A percentile compares a stretch with the other conserved stretches of the same genome.
phyloP scores from a whole-genome alignment of 1,140 invertebrate genomes.

The Armadillidium nasatum region DNA sequence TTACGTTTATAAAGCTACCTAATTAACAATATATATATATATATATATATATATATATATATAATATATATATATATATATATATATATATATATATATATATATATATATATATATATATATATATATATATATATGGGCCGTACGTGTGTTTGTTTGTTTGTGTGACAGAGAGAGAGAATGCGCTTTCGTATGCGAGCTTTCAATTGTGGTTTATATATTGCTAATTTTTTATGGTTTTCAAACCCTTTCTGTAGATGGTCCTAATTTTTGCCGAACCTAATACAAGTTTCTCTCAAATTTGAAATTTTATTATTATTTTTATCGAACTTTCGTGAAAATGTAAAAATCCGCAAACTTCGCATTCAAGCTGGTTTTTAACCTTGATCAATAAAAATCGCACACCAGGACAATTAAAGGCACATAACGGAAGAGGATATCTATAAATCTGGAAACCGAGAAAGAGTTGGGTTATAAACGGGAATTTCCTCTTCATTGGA shows the following conservation, averaged over 20 bases:
- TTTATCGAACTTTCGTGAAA: background rate
- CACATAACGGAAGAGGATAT: background rate
- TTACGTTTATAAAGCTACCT: background rate
- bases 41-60: too few relatives aligned
- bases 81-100: background rate
- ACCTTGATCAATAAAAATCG: background rate
- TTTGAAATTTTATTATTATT: background rate
- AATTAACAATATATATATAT: background rate
- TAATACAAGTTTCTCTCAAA: background rate
- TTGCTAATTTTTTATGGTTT: slow-evolving; percentile 9
- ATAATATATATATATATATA: too few relatives aligned
- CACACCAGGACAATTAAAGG: background rate
- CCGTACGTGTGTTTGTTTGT: background rate
- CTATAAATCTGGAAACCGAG: background rate
- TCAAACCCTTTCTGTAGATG: background rate
- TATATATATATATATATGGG: background rate
- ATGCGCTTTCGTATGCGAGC: too few relatives aligned
- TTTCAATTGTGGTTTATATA: background rate
- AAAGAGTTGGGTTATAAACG: background rate
- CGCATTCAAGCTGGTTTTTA: background rate
- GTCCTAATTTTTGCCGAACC: background rate
- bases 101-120: background rate
- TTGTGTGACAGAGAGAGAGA: too few relatives aligned
- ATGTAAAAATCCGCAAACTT: background rate
- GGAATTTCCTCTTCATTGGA: background rate